These are phyloP conservation scores for Oophaga pumilio DNA, from an alignment of 2,113 vertebrate species.

Conservation along the genomic window DNA sequence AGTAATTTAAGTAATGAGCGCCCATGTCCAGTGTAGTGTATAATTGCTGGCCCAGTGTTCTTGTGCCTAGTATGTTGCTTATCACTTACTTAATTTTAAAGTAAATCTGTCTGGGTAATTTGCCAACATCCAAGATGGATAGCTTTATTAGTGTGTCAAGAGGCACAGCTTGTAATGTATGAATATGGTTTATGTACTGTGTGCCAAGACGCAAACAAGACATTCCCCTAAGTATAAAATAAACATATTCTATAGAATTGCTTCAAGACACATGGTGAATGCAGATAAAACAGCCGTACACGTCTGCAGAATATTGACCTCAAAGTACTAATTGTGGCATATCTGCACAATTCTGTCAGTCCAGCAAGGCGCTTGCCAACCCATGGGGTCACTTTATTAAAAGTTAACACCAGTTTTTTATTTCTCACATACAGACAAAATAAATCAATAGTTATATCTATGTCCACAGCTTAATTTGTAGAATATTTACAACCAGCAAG, in stretches of 20 bases:
- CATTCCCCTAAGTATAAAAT: constrained; percentile 13
- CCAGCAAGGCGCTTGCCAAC: not conserved
- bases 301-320: constrained; percentile 6
- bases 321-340: constrained; percentile 1
- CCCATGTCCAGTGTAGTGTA: not conserved
- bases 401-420: not conserved
- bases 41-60: not conserved
- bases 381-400: not conserved
- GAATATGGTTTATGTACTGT: constrained; percentile 25
- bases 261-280: not conserved
- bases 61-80: not conserved
- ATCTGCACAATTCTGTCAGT: not conserved
- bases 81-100: not conserved
- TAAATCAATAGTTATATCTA: not conserved
- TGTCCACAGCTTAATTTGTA: not conserved
- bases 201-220: constrained; percentile 33
- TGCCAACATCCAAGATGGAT: constrained; percentile 30
- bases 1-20: not conserved
- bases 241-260: constrained; percentile 6
- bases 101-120: not conserved
- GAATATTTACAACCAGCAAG: not conserved
- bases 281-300: not conserved
- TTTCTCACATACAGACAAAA: not conserved
- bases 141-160: constrained; percentile 20
- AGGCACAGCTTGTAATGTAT: constrained; percentile 35